Evolutionary conservation across 2,113 vertebrate genomes (phyloP).

Genomic region (Ictalurus punctatus): DNA sequence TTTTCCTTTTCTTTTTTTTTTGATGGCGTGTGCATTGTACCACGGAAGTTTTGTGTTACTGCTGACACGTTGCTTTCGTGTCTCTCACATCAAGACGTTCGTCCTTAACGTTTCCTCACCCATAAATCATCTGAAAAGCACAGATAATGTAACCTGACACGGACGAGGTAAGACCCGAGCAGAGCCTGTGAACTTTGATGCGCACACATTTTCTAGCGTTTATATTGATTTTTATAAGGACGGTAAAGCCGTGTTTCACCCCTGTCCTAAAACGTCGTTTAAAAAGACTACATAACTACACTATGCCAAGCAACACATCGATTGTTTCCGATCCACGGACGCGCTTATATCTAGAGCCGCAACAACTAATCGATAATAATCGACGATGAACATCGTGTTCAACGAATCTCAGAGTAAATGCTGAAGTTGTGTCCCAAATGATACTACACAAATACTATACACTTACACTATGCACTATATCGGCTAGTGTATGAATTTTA

Average conservation of each 20-base stretch:
- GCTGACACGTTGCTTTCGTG: not conserved
- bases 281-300: not conserved
- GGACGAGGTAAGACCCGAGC: slow-evolving; percentile 53
- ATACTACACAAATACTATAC: too few relatives aligned
- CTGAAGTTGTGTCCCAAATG: too few relatives aligned
- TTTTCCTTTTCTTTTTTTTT: too few relatives aligned
- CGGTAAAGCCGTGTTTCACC: not conserved
- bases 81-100: not conserved
- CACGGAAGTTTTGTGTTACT: not conserved
- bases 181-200: not conserved
- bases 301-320: not conserved
- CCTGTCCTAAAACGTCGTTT: not conserved
- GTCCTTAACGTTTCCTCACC: slow-evolving; percentile 79
- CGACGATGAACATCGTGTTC: too few relatives aligned
- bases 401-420: too few relatives aligned
- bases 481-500: too few relatives aligned
- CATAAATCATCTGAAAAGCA: slow-evolving; percentile 94
- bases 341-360: not conserved
- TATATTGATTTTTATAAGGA: not conserved
- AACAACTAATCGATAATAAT: too few relatives aligned
- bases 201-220: not conserved
- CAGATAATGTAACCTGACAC: slow-evolving; percentile 82
- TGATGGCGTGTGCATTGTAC: not conserved
- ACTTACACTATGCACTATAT: too few relatives aligned
- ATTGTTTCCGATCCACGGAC: not conserved